A percentile compares a stretch with the other conserved stretches of the same genome.
These are phyloP conservation scores for Sebastes fasciatus DNA, from an alignment of 2,113 vertebrate species.

Conservation along the genomic window DNA sequence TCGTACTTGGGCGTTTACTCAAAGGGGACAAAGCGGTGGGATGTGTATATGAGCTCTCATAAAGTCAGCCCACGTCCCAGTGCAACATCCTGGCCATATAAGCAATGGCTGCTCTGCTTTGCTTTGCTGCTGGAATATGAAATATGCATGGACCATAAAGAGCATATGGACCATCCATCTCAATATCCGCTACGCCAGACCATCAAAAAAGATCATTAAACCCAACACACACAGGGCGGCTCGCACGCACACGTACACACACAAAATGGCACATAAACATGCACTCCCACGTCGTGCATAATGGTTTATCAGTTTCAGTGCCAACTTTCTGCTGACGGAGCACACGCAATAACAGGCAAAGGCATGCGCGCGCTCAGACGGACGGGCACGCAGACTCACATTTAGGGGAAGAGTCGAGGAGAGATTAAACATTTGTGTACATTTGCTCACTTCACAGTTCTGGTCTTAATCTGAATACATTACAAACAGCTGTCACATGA, in stretches of 20 bases:
- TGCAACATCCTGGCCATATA: constrained; percentile 77
- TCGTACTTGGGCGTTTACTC: constrained; percentile 64
- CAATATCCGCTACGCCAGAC: constrained; percentile 78
- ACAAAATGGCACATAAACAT: constrained; percentile 75
- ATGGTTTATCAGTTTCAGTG: constrained; percentile 77
- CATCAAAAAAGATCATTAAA: constrained; percentile 82
- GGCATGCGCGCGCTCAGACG: neutral
- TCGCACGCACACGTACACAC: constrained; percentile 47
- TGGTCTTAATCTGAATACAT: constrained; percentile 51
- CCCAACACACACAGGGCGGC: constrained; percentile 63
- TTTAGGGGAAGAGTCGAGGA: neutral
- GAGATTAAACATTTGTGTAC: constrained; percentile 32
- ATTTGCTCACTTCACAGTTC: constrained; percentile 33
- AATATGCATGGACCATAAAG: constrained; percentile 84
- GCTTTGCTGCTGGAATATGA: constrained; percentile 78
- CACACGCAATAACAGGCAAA: constrained; percentile 55
- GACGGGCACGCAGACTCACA: constrained; percentile 15
- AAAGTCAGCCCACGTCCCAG: constrained; percentile 78
- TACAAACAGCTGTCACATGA: constrained; percentile 47
- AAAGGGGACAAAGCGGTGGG: constrained; percentile 68
- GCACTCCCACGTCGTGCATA: constrained; percentile 75
- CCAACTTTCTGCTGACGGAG: constrained; percentile 76
- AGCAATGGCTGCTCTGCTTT: constrained; percentile 74
- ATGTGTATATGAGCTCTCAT: constrained; percentile 70
- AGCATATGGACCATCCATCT: constrained; percentile 84